phyloP scores from a whole-genome alignment of 2,797 vertebrate species.

The Argentina silus region DNA sequence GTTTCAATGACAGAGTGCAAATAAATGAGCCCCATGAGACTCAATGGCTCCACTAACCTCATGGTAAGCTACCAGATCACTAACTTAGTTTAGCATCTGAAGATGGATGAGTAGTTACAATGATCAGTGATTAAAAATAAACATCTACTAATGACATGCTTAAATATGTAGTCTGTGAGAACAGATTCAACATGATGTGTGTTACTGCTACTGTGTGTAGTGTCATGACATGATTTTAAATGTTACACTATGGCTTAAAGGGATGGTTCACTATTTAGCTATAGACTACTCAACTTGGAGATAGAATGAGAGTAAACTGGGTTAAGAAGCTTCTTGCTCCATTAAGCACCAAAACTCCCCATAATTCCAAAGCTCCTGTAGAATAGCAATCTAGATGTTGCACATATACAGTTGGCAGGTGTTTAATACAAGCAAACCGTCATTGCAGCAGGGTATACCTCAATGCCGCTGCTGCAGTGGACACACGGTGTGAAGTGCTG shows the following conservation, averaged over 20 bases:
- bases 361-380: too few relatives aligned
- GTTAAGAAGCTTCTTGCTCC: too few relatives aligned
- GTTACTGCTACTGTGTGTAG: background rate
- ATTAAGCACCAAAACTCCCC: too few relatives aligned
- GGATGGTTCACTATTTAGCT: background rate
- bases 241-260: background rate
- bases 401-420: too few relatives aligned
- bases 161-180: background rate
- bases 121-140: conserved; percentile 11
- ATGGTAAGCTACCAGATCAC: conserved; percentile 13
- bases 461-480: too few relatives aligned
- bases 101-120: background rate
- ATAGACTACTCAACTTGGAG: too few relatives aligned
- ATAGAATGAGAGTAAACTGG: too few relatives aligned
- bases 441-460: too few relatives aligned
- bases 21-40: conserved; percentile 8
- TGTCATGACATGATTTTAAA: background rate
- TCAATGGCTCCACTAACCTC: conserved; percentile 3
- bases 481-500: too few relatives aligned
- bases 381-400: too few relatives aligned
- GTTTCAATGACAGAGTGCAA: background rate
- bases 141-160: background rate
- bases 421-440: too few relatives aligned
- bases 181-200: background rate
- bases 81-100: conserved; percentile 1